Evolutionary conservation across 2,113 vertebrate species (phyloP).

Genomic region (Perognathus longimembris): DNA sequence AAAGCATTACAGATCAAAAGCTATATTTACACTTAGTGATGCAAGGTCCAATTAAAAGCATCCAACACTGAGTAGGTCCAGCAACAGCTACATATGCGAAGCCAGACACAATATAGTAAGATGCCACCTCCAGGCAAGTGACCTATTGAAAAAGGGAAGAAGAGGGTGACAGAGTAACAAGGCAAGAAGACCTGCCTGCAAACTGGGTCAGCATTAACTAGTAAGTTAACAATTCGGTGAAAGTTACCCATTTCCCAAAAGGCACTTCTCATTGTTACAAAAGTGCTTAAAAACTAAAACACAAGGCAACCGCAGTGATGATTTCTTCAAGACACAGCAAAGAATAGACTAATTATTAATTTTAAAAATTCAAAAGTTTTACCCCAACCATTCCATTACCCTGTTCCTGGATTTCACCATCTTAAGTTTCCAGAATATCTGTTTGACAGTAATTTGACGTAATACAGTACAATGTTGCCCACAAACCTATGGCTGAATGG

Average conservation of each 20-base stretch:
- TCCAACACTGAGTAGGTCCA: neutral
- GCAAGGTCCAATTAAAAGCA: constrained; percentile 21
- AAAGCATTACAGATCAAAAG: constrained; percentile 73
- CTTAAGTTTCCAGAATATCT: neutral
- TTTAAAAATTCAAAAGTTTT: neutral
- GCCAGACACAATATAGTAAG: neutral
- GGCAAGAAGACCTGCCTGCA: too few relatives aligned
- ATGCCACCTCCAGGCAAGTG: neutral
- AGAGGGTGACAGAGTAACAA: neutral
- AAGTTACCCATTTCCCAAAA: constrained; percentile 55
- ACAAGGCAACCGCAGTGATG: neutral
- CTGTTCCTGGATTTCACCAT: neutral
- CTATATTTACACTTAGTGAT: constrained; percentile 76
- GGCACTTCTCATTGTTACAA: constrained; percentile 57
- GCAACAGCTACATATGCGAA: neutral
- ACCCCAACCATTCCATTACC: neutral
- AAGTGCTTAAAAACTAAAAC: constrained; percentile 65
- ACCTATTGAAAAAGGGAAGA: neutral
- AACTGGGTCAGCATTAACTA: too few relatives aligned
- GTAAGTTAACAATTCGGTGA: too few relatives aligned
- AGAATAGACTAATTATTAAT: neutral
- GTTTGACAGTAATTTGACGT: constrained; percentile 35
- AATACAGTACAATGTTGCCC: neutral
- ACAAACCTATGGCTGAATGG: neutral
- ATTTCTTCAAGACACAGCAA: constrained; percentile 32